Percentiles rank a stretch among this genome's conserved stretches.
These are phyloP conservation scores for Glossosoma conforme DNA, from an alignment of 1,140 invertebrate genomes.

Conservation along the genomic window DNA sequence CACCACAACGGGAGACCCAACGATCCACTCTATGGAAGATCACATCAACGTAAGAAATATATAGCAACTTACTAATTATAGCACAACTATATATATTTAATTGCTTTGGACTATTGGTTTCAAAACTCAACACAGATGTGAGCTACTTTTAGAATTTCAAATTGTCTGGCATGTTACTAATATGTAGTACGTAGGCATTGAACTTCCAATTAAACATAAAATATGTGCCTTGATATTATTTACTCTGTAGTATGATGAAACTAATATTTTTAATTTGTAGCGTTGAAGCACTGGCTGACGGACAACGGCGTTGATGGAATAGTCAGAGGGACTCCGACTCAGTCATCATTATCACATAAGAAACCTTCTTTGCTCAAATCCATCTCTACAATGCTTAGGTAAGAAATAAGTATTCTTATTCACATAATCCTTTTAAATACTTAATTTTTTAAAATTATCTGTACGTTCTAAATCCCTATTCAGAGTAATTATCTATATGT, in stretches of 20 bases:
- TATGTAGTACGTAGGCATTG: no score
- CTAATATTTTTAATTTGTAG: slow-evolving; percentile 36
- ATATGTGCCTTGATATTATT: no score
- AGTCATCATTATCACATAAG: slow-evolving; percentile 47
- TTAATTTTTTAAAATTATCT: slow-evolving; percentile 32
- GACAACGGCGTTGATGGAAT: slow-evolving; percentile 45
- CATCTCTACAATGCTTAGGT: slow-evolving; percentile 48
- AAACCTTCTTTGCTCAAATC: slow-evolving; percentile 46
- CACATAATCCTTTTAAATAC: no score
- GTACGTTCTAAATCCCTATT: slow-evolving; percentile 34
- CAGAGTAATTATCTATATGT: no score
- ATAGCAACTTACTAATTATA: not conserved
- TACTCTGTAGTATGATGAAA: no score
- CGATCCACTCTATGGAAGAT: slow-evolving; percentile 50
- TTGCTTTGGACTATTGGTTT: not conserved
- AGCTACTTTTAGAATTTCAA: not conserved
- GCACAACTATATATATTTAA: not conserved
- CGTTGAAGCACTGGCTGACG: slow-evolving; percentile 49
- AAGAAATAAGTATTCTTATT: slow-evolving; percentile 22
- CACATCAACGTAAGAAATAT: slow-evolving; percentile 55
- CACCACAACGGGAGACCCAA: slow-evolving; percentile 48
- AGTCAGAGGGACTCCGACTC: slow-evolving; percentile 45
- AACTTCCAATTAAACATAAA: no score
- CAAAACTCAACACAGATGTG: no score
- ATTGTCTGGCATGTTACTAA: not conserved